A percentile compares a stretch with the other conserved stretches of the same genome.
Conservation (phyloP, 2,113 vertebrate species). For the Tringa solitaria region DNA sequence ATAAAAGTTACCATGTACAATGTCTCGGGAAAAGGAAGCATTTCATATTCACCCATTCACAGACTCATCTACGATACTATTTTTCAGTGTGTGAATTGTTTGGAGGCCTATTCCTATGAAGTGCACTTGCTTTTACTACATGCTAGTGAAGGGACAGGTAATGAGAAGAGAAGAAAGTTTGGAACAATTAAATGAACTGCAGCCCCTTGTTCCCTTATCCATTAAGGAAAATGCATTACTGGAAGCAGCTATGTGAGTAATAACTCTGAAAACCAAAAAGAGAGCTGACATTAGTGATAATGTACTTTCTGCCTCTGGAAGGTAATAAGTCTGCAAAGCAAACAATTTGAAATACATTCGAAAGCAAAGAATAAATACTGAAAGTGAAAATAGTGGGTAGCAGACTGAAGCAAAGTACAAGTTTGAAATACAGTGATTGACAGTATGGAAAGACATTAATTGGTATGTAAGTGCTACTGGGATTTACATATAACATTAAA, state of each 20-base stretch:
- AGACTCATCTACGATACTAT: background rate
- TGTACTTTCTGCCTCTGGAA: constrained; percentile 33
- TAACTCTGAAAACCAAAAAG: constrained; percentile 44
- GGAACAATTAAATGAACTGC: constrained; percentile 44
- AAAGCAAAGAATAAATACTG: constrained; percentile 48
- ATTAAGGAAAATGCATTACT: constrained; percentile 47
- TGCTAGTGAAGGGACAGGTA: constrained; percentile 11
- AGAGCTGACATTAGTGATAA: constrained; percentile 61
- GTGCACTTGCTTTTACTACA: background rate
- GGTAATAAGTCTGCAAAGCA: constrained; percentile 27
- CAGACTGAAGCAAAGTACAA: background rate
- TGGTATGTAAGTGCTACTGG: background rate
- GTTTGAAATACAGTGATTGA: background rate
- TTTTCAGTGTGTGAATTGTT: background rate
- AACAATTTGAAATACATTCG: constrained; percentile 33
- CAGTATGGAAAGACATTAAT: background rate
- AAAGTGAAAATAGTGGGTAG: background rate
- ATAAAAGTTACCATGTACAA: background rate
- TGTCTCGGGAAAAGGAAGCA: background rate
- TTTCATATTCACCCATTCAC: background rate
- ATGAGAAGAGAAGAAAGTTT: constrained; percentile 42
- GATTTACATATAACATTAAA: constrained; percentile 28
- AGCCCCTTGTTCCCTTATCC: constrained; percentile 12
- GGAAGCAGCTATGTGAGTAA: constrained; percentile 53
- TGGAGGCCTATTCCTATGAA: background rate